These are phyloP conservation scores for Catotricha subobsoleta DNA, from an alignment of 2,888 invertebrate genomes.

Conservation along the genomic window DNA sequence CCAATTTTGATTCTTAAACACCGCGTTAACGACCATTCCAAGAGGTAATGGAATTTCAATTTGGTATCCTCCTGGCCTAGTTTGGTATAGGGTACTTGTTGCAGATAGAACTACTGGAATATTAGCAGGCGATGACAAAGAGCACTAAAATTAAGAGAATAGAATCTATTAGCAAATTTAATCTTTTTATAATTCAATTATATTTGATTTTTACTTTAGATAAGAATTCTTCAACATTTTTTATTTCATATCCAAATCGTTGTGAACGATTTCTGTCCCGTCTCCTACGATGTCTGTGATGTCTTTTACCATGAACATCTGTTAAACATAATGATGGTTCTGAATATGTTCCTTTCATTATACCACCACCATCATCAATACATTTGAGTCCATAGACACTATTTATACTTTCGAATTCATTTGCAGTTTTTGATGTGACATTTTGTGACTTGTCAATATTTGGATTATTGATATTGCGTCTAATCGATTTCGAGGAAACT, in stretches of 20 bases:
- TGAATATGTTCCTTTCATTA: slow-evolving; percentile 5
- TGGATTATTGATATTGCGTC: neutral
- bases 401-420: too few species aligned
- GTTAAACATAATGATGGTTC: slow-evolving; percentile 6
- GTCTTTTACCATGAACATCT: neutral
- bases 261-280: slow-evolving; percentile 26
- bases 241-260: slow-evolving; percentile 58
- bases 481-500: neutral
- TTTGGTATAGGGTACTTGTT: slow-evolving; percentile 55
- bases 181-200: neutral
- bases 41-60: slow-evolving; percentile 51
- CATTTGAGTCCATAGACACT: too few species aligned
- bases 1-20: slow-evolving; percentile 73
- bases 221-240: slow-evolving; percentile 60
- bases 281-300: slow-evolving; percentile 27
- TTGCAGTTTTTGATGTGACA: too few species aligned
- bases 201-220: slow-evolving; percentile 38
- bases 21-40: slow-evolving; percentile 72
- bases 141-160: slow-evolving; percentile 37
- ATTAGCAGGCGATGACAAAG: slow-evolving; percentile 63
- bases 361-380: neutral
- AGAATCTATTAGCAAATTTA: slow-evolving; percentile 2
- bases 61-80: slow-evolving; percentile 47
- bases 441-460: neutral
- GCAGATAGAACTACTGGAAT: slow-evolving; percentile 68